Conservation (phyloP, 2,797 vertebrate genomes). For the Acrossocheilus fasciatus region DNA sequence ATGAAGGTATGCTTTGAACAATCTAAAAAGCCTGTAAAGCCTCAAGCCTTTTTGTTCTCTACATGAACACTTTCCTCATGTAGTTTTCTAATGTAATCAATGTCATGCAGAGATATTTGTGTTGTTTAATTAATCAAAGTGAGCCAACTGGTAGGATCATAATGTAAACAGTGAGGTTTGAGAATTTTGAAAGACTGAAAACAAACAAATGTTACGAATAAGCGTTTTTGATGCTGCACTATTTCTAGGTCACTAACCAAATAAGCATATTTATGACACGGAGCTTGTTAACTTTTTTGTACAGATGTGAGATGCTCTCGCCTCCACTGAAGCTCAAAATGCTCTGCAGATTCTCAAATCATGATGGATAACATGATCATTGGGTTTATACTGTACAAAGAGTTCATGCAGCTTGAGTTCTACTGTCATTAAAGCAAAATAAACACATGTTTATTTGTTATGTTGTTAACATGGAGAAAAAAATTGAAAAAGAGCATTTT, state of each 20-base stretch:
- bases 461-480: not conserved
- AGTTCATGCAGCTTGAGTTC: not conserved
- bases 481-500: not conserved
- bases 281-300: slow-evolving; percentile 5
- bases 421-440: no score
- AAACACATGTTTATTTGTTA: not conserved
- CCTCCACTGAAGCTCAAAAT: not conserved
- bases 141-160: not conserved
- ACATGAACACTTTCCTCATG: not conserved
- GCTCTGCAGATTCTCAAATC: slow-evolving; percentile 4
- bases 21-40: not conserved
- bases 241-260: slow-evolving; percentile 25
- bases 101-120: not conserved
- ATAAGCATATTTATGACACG: not conserved
- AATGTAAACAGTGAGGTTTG: not conserved
- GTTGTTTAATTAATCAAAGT: slow-evolving; percentile 1
- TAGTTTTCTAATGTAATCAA: not conserved
- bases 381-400: not conserved
- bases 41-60: not conserved
- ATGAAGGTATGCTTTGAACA: not conserved
- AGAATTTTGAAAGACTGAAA: not conserved
- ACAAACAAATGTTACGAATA: not conserved
- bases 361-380: not conserved
- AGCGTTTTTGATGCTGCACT: not conserved
- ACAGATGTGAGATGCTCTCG: not conserved